Conservation (phyloP, 2,113 vertebrate genomes). For the Vombatus ursinus region DNA sequence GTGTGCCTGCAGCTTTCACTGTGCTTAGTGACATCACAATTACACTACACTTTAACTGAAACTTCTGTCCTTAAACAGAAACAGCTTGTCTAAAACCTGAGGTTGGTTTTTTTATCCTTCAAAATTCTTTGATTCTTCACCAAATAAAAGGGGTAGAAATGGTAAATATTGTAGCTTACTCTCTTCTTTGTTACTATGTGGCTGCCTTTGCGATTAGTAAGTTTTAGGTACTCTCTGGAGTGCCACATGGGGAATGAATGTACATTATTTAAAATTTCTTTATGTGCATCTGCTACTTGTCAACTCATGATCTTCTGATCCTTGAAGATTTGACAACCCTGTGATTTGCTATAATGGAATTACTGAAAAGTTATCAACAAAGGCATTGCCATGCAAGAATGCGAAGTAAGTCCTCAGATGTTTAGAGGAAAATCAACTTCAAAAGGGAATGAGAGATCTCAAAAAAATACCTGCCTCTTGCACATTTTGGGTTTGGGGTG, state of each 20-base stretch:
- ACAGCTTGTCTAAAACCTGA: constrained; percentile 79
- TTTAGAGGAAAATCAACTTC: constrained; percentile 73
- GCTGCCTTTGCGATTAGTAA: constrained; percentile 69
- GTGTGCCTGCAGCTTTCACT: constrained; percentile 79
- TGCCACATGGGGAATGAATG: constrained; percentile 72
- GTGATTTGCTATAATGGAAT: constrained; percentile 81
- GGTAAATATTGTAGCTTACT: constrained; percentile 36
- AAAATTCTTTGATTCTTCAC: constrained; percentile 70
- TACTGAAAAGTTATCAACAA: constrained; percentile 75
- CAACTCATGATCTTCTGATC: constrained; percentile 79
- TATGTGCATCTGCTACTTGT: constrained; percentile 78
- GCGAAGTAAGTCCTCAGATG: constrained; percentile 76
- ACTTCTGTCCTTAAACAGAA: constrained; percentile 83
- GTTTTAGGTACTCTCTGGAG: constrained; percentile 55
- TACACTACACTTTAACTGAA: constrained; percentile 77
- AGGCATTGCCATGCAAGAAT: constrained; percentile 70
- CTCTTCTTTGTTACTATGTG: constrained; percentile 62
- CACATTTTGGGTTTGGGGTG: constrained; percentile 44
- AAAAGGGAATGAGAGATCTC: constrained; percentile 65
- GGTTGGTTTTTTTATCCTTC: constrained; percentile 69
- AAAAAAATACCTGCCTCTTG: constrained; percentile 66
- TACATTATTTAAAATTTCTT: constrained; percentile 76
- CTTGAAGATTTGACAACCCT: constrained; percentile 79
- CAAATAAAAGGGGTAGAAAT: constrained; percentile 72
- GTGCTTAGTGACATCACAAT: constrained; percentile 82